Evolutionary conservation across 2,113 vertebrate species (phyloP), one percentile per base, ranked within the genome.

Genomic region (Sciurus niger): DNA sequence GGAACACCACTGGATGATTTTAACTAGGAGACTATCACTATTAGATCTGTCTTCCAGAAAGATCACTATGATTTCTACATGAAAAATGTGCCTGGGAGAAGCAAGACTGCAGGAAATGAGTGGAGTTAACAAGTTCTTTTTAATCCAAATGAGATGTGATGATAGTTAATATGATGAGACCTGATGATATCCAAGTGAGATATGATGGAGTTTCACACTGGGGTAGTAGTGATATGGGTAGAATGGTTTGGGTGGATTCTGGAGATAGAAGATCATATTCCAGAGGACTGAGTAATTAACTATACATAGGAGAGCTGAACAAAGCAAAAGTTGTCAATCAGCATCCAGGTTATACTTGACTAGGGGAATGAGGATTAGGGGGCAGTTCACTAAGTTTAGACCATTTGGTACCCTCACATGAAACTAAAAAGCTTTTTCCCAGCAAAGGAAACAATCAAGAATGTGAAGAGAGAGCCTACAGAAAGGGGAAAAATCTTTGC

Each of bases 21-120:
- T 90, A 48, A 76, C 80, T 65, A 74, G 55, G 25, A 3, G 2
- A 40, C 37, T 84, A 11, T 84, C 28, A 89, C 89, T 77, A 63
- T 8, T 43, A 32, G 53, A 34, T 82, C 76, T 91, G 14, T n/a
- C 30, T 89, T 94, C 87, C 60, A 77, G 60, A 90, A 90, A 84
- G 93, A 84, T 58, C 46, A 12, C 4, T 70, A 8, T 65, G 28
- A 53, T 28, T 43, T 14, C 40, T 74, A 34, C 2, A 2, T 53
- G 84, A 60, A 92, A 91, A 67, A n/a, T 83, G 14, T 78, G 32
- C 24, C 55, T 32, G 32, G 22, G 22, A 84, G 25, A 96, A 70
- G 28, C 13, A 77, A 80, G 60, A 60, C 18, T 25, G 6, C 28
- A 87, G 76, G 37, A 92, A 60, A 12, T 60, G 70, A 73, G 24